Evolutionary conservation across 2,888 invertebrate species (phyloP), one percentile per base, ranked within the genome.

Genomic region (Eueremaeus valkanovi): DNA sequence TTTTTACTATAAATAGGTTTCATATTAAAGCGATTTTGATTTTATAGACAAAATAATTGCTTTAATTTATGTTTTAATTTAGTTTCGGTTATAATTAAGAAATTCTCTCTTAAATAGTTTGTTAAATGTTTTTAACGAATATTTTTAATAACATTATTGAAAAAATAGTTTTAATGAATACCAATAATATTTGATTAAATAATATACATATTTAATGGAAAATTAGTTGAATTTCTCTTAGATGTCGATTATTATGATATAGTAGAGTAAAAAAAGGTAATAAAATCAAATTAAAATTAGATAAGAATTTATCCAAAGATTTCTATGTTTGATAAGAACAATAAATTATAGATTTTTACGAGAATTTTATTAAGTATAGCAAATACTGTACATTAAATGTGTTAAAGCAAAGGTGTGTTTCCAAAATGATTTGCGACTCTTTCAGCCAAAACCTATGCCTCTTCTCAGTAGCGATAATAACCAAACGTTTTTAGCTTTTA

Each of bases 401-500:
- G 49, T 49, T 49, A n/a, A 49, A 49, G n/a, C 3, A 49, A 49
- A 49, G 49, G 49, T 49, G 49, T 49, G 49, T 49, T 49, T 3
- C n/a, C 18, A 49, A 49, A 49, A 49, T 49, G 49, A 49, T 49
- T 49, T 49, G n/a, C n/a, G 49, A 49, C 21, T 49, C 21, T n/a
- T 49, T 6, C 49, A 49, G 49, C 49, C 49, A 49, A 49, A 49
- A 49, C n/a, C 21, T 18, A 49, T 49, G 49, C 49, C 49, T n/a
- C 49, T 49, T 49, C 49, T 49, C 49, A 49, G 49, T 49, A 49
- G 49, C 49, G 49, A 49, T 49, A 49, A 49, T 49, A 18, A 49
- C 49, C n/a, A n/a, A n/a, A n/a, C n/a, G n/a, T n/a, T n/a, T 49
- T 49, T 49, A 21, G 18, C 49, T n/a, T 49, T n/a, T n/a, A 5